A percentile compares a stretch with the other conserved stretches of the same genome.
Conservation (phyloP, 2,888 invertebrate species). For the Melinaea menophilus region DNA sequence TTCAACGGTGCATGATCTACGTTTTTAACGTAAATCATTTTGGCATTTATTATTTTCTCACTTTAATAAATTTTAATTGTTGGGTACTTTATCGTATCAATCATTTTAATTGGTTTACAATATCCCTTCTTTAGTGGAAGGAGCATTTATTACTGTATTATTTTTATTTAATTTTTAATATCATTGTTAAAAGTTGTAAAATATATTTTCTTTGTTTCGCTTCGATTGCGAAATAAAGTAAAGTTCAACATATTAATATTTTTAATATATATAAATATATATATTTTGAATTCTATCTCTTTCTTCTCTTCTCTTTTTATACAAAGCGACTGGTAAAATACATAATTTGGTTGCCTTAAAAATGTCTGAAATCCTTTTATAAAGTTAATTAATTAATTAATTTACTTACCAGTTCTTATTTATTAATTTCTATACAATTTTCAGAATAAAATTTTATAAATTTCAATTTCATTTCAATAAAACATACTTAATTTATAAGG, state of each 20-base stretch:
- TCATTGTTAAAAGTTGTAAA: neutral
- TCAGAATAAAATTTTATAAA: neutral
- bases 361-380: too few relatives aligned
- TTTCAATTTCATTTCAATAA: slow-evolving; percentile 29
- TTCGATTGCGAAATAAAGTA: too few relatives aligned
- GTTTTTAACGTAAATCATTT: slow-evolving; percentile 9
- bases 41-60: slow-evolving; percentile 14
- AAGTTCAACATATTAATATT: too few relatives aligned
- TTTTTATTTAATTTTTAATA: slow-evolving; percentile 14
- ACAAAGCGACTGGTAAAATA: too few relatives aligned
- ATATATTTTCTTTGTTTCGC: too few relatives aligned
- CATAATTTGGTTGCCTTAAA: too few relatives aligned
- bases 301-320: too few relatives aligned
- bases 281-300: too few relatives aligned
- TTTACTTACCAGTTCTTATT: too few relatives aligned
- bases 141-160: slow-evolving; percentile 9
- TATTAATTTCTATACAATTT: neutral
- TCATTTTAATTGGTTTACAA: slow-evolving; percentile 54
- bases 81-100: slow-evolving; percentile 43
- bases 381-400: too few relatives aligned
- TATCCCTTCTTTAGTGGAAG: slow-evolving; percentile 18
- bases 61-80: slow-evolving; percentile 17
- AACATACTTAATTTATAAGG: slow-evolving; percentile 42
- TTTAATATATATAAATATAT: too few relatives aligned
- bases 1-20: slow-evolving; percentile 3